phyloP scores from a whole-genome alignment of 2,797 vertebrate species.

The Crenichthys baileyi region DNA sequence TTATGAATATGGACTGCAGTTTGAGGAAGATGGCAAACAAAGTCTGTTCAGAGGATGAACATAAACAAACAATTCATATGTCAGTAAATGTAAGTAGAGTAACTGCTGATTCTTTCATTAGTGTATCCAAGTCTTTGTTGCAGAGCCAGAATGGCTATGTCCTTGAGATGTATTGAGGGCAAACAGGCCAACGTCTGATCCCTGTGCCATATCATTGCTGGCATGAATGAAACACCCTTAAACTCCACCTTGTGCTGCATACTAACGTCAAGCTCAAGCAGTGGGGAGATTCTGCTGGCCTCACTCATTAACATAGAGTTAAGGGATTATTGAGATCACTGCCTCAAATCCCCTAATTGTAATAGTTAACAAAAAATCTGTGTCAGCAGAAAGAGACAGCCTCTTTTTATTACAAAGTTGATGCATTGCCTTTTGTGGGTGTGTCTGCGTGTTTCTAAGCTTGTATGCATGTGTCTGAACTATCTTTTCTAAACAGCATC shows the following conservation, averaged over 20 bases:
- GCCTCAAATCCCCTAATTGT: constrained; percentile 80
- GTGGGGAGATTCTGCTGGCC: constrained; percentile 54
- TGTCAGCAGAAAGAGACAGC: constrained; percentile 41
- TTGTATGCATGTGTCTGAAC: constrained; percentile 38
- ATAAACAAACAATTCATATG: constrained; percentile 16
- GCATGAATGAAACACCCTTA: constrained; percentile 66
- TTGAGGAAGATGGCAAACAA: constrained; percentile 21
- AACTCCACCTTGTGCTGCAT: constrained; percentile 64
- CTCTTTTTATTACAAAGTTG: constrained; percentile 63
- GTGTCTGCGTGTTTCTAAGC: constrained; percentile 34
- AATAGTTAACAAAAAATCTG: constrained; percentile 74
- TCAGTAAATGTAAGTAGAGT: constrained; percentile 21
- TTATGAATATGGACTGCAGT: background rate
- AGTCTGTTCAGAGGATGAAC: constrained; percentile 25
- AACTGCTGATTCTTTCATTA: constrained; percentile 27
- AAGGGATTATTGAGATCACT: constrained; percentile 77
- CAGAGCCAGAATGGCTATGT: constrained; percentile 42
- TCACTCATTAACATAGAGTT: constrained; percentile 70
- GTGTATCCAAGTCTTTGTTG: constrained; percentile 42
- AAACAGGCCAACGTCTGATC: constrained; percentile 66
- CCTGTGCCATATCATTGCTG: constrained; percentile 61
- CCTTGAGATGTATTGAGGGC: constrained; percentile 68
- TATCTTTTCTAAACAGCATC: constrained; percentile 61
- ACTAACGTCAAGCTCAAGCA: constrained; percentile 77
- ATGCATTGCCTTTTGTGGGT: constrained; percentile 57